These are phyloP conservation scores for Sceliomorpha sp. DNA, from an alignment of 2,888 invertebrate species.

Conservation along the genomic window DNA sequence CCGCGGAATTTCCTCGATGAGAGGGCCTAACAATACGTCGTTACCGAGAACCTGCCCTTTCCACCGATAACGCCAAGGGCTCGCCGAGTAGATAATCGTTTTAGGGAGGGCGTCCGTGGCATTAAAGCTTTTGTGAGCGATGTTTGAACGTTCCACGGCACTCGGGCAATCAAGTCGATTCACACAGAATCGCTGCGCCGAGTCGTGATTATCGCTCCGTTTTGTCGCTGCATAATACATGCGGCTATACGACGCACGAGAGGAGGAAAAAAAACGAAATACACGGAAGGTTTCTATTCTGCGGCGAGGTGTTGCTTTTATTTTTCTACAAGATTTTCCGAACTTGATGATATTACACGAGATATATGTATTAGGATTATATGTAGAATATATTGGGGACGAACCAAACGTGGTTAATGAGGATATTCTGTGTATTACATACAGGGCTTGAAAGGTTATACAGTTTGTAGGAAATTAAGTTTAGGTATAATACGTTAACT, in stretches of 20 bases:
- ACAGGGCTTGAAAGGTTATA: too few species aligned
- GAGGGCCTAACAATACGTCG: constrained; percentile 75
- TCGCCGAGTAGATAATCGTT: constrained; percentile 78
- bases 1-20: constrained; percentile 67
- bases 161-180: constrained; percentile 77
- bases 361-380: too few species aligned
- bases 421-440: too few species aligned
- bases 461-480: too few species aligned
- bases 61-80: constrained; percentile 64
- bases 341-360: constrained; percentile 18
- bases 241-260: constrained; percentile 45
- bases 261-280: constrained; percentile 38
- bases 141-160: constrained; percentile 74
- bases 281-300: constrained; percentile 13
- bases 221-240: constrained; percentile 64
- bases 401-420: too few species aligned
- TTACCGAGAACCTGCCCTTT: constrained; percentile 71
- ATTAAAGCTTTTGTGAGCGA: constrained; percentile 76
- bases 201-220: constrained; percentile 50
- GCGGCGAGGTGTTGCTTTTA: constrained; percentile 5
- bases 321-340: neutral
- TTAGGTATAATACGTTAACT: too few species aligned
- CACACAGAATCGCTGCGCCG: constrained; percentile 66
- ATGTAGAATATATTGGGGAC: too few species aligned
- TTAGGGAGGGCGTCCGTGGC: constrained; percentile 72